Percentiles rank a stretch among this genome's conserved stretches.
Conservation (phyloP, 2,113 vertebrate genomes). For the Gila orcuttii region DNA sequence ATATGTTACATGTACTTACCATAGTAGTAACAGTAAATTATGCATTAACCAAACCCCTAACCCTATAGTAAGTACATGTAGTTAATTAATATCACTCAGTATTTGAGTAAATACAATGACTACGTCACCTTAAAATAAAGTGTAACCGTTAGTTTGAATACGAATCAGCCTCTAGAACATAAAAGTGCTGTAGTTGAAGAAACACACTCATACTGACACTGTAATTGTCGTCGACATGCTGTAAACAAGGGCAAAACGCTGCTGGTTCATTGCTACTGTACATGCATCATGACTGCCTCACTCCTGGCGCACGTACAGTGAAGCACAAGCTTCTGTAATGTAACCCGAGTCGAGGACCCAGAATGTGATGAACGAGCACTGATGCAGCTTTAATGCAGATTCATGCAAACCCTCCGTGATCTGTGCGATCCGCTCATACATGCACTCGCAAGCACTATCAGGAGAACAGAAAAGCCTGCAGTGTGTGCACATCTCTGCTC, state of each 20-base stretch:
- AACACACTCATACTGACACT: background rate
- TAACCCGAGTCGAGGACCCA: background rate
- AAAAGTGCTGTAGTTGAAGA: too few species aligned
- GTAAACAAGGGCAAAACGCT: background rate
- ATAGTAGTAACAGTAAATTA: too few species aligned
- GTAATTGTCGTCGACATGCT: background rate
- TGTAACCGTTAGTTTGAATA: too few species aligned
- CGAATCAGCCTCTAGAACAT: too few species aligned
- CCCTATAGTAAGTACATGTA: too few species aligned
- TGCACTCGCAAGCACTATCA: background rate
- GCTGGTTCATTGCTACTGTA: background rate
- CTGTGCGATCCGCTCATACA: background rate
- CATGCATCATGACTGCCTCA: background rate
- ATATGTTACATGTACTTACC: too few species aligned
- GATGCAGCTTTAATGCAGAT: constrained; percentile 9
- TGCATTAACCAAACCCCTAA: too few species aligned
- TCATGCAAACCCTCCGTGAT: background rate
- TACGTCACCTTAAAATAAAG: too few species aligned
- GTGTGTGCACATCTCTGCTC: background rate
- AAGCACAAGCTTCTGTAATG: background rate
- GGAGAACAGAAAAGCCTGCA: background rate
- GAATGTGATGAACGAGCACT: background rate
- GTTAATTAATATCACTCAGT: too few species aligned
- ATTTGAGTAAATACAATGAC: too few species aligned
- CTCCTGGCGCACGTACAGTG: background rate